Evolutionary conservation across 2,888 invertebrate genomes (phyloP).

Genomic region (Parascotia fuliginaria): DNA sequence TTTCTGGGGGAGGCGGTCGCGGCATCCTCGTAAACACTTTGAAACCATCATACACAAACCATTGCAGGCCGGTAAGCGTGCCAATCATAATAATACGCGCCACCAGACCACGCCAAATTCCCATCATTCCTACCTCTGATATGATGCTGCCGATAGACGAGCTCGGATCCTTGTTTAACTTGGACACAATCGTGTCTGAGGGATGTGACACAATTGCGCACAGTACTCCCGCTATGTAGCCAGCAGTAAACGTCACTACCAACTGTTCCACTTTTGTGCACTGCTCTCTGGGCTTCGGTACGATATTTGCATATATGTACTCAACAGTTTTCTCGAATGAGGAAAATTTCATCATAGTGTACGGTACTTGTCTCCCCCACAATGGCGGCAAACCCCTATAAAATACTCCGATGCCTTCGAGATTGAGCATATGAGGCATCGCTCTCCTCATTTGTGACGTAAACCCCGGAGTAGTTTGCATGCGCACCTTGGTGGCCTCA

Average conservation of each 20-base stretch:
- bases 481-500: conserved; percentile 92
- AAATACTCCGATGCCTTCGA: conserved; percentile 92
- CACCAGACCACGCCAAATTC: conserved; percentile 93
- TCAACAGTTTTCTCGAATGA: conserved; percentile 95
- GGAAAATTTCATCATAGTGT: conserved; percentile 98
- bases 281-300: conserved; percentile 92
- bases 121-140: conserved; percentile 77
- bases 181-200: conserved; percentile 95
- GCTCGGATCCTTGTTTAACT: conserved; percentile 93
- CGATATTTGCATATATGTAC: conserved; percentile 87
- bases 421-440: conserved; percentile 90
- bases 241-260: conserved; percentile 94
- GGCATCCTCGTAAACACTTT: conserved; percentile 93
- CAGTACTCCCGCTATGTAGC: conserved; percentile 97
- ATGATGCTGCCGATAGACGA: conserved; percentile 77
- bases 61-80: conserved; percentile 96
- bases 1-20: conserved; percentile 92
- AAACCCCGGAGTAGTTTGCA: conserved; percentile 93
- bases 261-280: conserved; percentile 93
- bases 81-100: conserved; percentile 97
- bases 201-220: conserved; percentile 97
- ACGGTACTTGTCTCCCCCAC: conserved; percentile 94
- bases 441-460: conserved; percentile 89
- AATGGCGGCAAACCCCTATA: conserved; percentile 94
- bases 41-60: conserved; percentile 97